phyloP scores from a whole-genome alignment of 2,797 vertebrate species.

The Columba guinea region DNA sequence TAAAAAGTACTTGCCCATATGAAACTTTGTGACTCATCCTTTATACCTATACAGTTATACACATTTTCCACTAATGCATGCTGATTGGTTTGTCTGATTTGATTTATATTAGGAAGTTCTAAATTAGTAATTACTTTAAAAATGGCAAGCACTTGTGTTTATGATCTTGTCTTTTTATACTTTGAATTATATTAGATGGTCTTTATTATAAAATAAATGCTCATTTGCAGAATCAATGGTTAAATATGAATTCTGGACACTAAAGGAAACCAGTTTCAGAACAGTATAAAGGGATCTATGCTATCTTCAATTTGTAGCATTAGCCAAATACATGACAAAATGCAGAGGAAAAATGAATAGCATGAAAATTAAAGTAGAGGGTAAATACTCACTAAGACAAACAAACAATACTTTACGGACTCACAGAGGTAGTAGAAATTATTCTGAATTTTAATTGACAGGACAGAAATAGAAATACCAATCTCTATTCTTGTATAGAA shows the following conservation, averaged over 20 bases:
- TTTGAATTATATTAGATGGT: neutral
- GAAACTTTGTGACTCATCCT: neutral
- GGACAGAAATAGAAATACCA: slow-evolving; percentile 52
- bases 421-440: slow-evolving; percentile 38
- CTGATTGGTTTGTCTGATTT: neutral
- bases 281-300: neutral
- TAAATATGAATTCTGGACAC: neutral
- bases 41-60: neutral
- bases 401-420: slow-evolving; percentile 52
- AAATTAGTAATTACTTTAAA: neutral
- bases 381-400: neutral
- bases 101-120: neutral
- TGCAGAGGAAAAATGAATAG: neutral
- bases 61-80: neutral
- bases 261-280: neutral
- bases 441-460: slow-evolving; percentile 55
- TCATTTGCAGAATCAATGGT: neutral
- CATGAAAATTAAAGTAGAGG: neutral
- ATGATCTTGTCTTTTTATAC: neutral
- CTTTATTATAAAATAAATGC: neutral
- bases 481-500: slow-evolving; percentile 52
- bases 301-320: neutral
- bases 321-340: neutral
- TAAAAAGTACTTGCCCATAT: neutral
- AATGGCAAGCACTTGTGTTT: neutral